Conservation (phyloP, 1,140 invertebrate species). For the Bursaphelenchus mucronatus region DNA sequence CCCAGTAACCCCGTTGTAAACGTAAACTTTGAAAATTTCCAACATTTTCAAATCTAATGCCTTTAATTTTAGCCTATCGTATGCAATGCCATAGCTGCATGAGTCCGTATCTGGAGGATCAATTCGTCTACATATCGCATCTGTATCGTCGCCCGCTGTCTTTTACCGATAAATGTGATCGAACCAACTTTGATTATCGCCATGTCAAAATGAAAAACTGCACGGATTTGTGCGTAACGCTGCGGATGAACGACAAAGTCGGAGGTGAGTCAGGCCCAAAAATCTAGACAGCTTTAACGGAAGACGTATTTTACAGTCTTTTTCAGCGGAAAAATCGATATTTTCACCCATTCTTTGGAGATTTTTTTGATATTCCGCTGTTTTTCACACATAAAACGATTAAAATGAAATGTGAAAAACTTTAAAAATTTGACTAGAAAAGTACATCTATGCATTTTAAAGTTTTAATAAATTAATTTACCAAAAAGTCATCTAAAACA, state of each 20-base stretch:
- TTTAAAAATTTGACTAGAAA: too few species aligned
- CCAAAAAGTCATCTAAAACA: too few species aligned
- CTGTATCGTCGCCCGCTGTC: conserved; percentile 53
- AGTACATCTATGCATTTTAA: too few species aligned
- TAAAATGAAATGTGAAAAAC: too few species aligned
- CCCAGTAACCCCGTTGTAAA: too few species aligned
- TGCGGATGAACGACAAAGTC: conserved; percentile 59
- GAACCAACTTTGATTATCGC: conserved; percentile 49
- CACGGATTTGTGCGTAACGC: conserved; percentile 57
- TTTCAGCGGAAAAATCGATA: not conserved
- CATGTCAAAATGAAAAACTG: conserved; percentile 55
- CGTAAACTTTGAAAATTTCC: too few species aligned
- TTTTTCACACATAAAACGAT: not conserved
- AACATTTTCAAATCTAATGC: too few species aligned
- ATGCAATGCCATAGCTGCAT: conserved; percentile 58
- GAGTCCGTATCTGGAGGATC: conserved; percentile 59
- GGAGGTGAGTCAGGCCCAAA: conserved; percentile 41
- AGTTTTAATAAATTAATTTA: too few species aligned
- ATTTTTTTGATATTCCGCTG: not conserved
- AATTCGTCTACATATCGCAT: conserved; percentile 56
- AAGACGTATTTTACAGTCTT: not conserved
- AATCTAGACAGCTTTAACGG: not conserved
- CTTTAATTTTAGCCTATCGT: conserved; percentile 53
- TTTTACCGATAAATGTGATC: conserved; percentile 57
- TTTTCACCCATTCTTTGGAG: not conserved